These are phyloP conservation scores for Stichopus horrens DNA, from an alignment of 53 echinoderm and acorn worm species.

Conservation along the genomic window DNA sequence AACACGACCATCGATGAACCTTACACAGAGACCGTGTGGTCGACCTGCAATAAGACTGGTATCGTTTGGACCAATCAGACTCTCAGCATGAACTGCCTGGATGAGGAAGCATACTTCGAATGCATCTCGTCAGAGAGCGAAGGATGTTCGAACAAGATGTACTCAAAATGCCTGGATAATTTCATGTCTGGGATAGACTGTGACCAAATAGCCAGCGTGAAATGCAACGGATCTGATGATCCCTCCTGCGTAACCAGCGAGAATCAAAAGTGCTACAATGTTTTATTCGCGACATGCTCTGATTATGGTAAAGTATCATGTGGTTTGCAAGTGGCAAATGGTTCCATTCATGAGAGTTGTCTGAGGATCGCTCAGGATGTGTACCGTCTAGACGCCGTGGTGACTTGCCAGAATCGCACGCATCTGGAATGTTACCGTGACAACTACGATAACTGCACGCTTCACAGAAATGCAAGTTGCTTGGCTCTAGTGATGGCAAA, in stretches of 20 bases:
- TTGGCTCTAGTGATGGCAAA: background rate
- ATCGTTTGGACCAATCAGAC: constrained; percentile 48
- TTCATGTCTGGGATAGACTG: constrained; percentile 4
- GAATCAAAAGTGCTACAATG: background rate
- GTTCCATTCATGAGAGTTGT: constrained; percentile 19
- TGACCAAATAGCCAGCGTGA: background rate
- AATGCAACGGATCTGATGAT: constrained; percentile 4
- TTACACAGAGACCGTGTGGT: constrained; percentile 49
- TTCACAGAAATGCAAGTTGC: background rate
- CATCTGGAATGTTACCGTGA: background rate
- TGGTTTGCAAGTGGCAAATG: background rate
- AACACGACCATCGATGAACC: constrained; percentile 55
- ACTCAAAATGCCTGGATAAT: background rate
- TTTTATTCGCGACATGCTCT: background rate
- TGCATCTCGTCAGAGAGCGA: constrained; percentile 1
- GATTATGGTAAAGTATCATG: constrained; percentile 14
- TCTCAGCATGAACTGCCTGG: constrained; percentile 26
- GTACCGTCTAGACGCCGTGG: constrained; percentile 5
- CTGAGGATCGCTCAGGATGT: background rate
- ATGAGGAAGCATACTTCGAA: background rate
- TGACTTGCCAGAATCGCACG: background rate
- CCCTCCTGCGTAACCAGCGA: background rate
- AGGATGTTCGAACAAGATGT: constrained; percentile 47
- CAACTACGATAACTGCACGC: constrained; percentile 2
- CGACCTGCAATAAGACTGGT: constrained; percentile 56